Conservation (phyloP, 2,888 invertebrate genomes). For the Agrotis puta region DNA sequence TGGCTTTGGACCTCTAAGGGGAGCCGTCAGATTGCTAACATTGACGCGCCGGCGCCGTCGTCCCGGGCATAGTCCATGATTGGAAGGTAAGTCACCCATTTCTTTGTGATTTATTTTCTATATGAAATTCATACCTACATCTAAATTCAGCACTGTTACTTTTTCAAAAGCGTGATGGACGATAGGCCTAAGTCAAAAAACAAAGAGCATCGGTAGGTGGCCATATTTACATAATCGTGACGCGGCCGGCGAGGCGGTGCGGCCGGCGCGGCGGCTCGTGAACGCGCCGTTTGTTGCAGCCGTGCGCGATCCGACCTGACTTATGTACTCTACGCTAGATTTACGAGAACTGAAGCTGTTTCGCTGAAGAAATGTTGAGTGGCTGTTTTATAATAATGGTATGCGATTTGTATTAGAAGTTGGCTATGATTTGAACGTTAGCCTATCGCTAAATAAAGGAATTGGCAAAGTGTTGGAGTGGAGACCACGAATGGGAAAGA, state of each 20-base stretch:
- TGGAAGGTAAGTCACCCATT: too few relatives aligned
- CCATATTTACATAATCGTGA: slow-evolving; percentile 50
- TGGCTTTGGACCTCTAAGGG: too few relatives aligned
- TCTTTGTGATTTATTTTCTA: too few relatives aligned
- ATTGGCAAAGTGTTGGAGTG: too few relatives aligned
- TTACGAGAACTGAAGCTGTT: slow-evolving; percentile 56
- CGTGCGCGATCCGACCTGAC: slow-evolving; percentile 76
- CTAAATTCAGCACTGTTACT: too few relatives aligned
- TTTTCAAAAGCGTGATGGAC: not conserved
- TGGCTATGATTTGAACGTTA: too few relatives aligned
- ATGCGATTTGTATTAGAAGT: not conserved
- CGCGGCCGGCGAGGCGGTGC: slow-evolving; percentile 6
- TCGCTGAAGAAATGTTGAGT: slow-evolving; percentile 18
- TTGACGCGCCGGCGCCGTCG: too few relatives aligned
- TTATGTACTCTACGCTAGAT: slow-evolving; percentile 71
- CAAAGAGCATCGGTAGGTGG: slow-evolving; percentile 20
- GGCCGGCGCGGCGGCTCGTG: slow-evolving; percentile 20
- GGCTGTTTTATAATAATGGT: not conserved
- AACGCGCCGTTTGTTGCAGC: slow-evolving; percentile 70
- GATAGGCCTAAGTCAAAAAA: slow-evolving; percentile 20
- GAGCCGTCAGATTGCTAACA: too few relatives aligned
- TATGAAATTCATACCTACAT: too few relatives aligned
- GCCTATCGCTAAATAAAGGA: too few relatives aligned
- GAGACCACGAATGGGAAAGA: too few relatives aligned
- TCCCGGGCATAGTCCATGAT: too few relatives aligned